These are phyloP conservation scores for Eilema griseolum DNA, from an alignment of 2,888 invertebrate genomes.

Conservation along the genomic window DNA sequence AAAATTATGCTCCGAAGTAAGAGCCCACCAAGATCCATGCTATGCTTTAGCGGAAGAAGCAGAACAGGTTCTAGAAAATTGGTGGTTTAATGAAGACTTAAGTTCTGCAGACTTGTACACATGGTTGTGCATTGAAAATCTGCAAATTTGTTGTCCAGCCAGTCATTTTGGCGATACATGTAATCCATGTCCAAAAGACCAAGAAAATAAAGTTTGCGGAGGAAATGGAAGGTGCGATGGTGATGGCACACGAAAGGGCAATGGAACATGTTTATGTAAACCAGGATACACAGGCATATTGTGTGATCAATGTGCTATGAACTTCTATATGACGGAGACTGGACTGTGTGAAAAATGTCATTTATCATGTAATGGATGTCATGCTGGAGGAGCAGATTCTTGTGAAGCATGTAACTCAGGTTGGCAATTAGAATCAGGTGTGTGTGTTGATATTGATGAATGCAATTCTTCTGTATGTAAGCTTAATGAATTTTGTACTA, in stretches of 20 bases:
- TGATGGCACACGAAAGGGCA: constrained; percentile 96
- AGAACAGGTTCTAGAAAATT: constrained; percentile 93
- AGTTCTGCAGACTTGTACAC: constrained; percentile 67
- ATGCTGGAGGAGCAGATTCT: constrained; percentile 89
- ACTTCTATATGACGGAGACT: constrained; percentile 89
- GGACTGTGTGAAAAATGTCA: constrained; percentile 92
- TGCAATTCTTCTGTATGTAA: constrained; percentile 88
- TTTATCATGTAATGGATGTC: constrained; percentile 92
- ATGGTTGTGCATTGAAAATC: constrained; percentile 93
- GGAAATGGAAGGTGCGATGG: constrained; percentile 93
- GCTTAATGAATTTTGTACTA: constrained; percentile 93
- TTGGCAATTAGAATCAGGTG: constrained; percentile 90
- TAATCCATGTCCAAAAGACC: constrained; percentile 88
- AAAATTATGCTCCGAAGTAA: constrained; percentile 91
- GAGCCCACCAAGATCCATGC: constrained; percentile 92
- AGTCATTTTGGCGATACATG: constrained; percentile 94
- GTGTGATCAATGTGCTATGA: constrained; percentile 92
- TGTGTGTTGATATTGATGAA: constrained; percentile 95
- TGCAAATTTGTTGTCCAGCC: constrained; percentile 94
- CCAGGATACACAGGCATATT: constrained; percentile 91
- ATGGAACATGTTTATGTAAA: constrained; percentile 95
- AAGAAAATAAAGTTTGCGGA: constrained; percentile 89
- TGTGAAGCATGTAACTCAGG: constrained; percentile 88
- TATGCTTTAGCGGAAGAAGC: constrained; percentile 93
- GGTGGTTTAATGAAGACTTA: constrained; percentile 93